phyloP scores from a whole-genome alignment of 2,888 invertebrate genomes.

The Caradrina kadenii region DNA sequence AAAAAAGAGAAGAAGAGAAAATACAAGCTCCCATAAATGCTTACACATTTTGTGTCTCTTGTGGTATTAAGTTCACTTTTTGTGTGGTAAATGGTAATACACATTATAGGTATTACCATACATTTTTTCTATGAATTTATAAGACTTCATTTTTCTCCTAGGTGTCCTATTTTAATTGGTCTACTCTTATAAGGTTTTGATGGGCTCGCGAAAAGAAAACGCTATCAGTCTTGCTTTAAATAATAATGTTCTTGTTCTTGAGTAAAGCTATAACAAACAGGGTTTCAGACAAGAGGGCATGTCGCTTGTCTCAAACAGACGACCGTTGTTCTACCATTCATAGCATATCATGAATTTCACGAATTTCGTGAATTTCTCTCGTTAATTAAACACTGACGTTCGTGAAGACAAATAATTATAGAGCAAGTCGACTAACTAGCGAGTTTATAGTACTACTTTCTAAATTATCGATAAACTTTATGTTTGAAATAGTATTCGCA shows the following conservation, averaged over 20 bases:
- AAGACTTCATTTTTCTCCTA: background rate
- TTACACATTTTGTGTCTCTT: no score
- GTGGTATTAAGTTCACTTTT: no score
- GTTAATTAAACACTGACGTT: slow-evolving; percentile 64
- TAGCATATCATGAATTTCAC: slow-evolving; percentile 44
- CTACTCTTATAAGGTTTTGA: background rate
- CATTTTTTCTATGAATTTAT: background rate
- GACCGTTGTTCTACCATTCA: slow-evolving; percentile 62
- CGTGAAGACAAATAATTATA: slow-evolving; percentile 41
- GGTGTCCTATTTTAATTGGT: background rate
- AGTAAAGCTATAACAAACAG: slow-evolving; percentile 27
- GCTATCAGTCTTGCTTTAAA: slow-evolving; percentile 17
- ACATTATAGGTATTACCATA: no score
- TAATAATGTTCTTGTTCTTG: slow-evolving; percentile 28
- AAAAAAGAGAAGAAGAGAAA: no score
- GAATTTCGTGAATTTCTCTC: slow-evolving; percentile 19
- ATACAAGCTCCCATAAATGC: no score
- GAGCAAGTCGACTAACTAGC: slow-evolving; percentile 10
- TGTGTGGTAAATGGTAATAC: no score
- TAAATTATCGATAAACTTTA: slow-evolving; percentile 16
- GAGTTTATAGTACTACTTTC: slow-evolving; percentile 6
- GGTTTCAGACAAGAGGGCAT: slow-evolving; percentile 59
- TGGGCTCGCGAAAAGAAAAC: background rate
- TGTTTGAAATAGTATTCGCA: background rate
- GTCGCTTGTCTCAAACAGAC: slow-evolving; percentile 70